Evolutionary conservation across 2,888 invertebrate genomes (phyloP), one percentile per base, ranked within the genome.

Genomic region (Seira ritae): DNA sequence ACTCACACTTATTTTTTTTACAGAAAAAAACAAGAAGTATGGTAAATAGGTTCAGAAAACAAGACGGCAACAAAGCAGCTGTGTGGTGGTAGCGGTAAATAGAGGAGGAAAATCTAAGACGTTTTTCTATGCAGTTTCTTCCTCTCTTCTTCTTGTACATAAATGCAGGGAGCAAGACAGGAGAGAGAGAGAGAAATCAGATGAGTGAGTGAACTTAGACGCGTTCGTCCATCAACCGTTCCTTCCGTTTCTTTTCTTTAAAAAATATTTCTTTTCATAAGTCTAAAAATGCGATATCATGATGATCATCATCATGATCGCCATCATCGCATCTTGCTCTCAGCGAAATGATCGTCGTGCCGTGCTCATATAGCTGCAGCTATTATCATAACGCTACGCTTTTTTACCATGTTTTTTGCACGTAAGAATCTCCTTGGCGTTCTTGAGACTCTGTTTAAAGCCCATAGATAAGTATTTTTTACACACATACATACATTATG

Each of bases 151-250:
- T 73, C 55, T 31, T 31, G 8, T 4, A 31, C 2, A 31, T 31
- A 70, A 72, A 66, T 66, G 46, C 55, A 62, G 8, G 31, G 8
- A 31, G 31, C 3, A 31, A 31, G 31, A 31, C 3, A 31, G 31
- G 24, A 55, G 37, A 62, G 62, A 1, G n/a, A 55, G 12, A 55
- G 17, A 8, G 55, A 55, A 55, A 55, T 55, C 6, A 55, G 55
- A 55, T 55, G 60, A 60, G 75, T 68, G 50, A 75, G 74, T 80
- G 70, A 80, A 75, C 80, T 80, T 80, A 74, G 80, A 79, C 31
- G 65, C 80, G 70, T 68, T 68, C 79, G 77, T 72, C 71, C 79
- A 74, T 75, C 80, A 80, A 80, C 79, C 79, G 79, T 80, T 80
- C 72, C 73, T 73, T 80, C 80, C 73, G 80, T 65, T 70, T 37